Evolutionary conservation across 2,113 vertebrate genomes (phyloP).

Genomic region (Oxyruncus cristatus): DNA sequence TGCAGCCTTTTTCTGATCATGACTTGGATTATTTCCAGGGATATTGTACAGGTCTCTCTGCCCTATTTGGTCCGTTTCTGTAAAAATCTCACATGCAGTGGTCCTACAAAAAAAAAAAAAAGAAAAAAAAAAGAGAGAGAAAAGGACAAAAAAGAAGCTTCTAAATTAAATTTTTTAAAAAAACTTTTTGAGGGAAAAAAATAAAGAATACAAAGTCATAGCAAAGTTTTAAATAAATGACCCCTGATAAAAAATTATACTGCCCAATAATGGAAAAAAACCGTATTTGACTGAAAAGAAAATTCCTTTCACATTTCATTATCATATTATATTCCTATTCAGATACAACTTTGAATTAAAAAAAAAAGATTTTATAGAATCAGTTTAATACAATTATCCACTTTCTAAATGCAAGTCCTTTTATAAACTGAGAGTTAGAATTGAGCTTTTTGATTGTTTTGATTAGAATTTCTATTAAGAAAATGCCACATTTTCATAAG

Average conservation of each 20-base stretch:
- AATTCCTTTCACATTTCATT: not conserved
- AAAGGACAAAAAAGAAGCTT: rapidly evolving
- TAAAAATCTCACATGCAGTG: not conserved
- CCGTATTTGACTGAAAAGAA: rapidly evolving
- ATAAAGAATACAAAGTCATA: rapidly evolving
- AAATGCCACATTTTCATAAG: not conserved
- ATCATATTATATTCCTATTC: not conserved
- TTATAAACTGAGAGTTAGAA: not conserved
- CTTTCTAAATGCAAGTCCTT: not conserved
- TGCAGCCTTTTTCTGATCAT: not conserved
- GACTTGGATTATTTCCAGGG: not conserved
- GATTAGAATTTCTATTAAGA: not conserved
- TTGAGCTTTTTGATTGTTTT: not conserved
- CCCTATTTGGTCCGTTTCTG: not conserved
- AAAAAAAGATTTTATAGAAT: not conserved
- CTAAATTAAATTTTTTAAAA: not conserved
- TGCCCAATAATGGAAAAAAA: not conserved
- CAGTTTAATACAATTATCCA: not conserved
- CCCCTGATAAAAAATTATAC: not conserved
- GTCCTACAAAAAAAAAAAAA: not conserved
- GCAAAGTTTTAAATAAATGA: not conserved
- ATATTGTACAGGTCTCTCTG: not conserved
- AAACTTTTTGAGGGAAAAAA: not conserved
- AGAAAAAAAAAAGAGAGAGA: too few relatives aligned
- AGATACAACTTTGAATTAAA: not conserved